Evolutionary conservation across 2,797 vertebrate genomes (phyloP).

Genomic region (Cryptoprocta ferox): DNA sequence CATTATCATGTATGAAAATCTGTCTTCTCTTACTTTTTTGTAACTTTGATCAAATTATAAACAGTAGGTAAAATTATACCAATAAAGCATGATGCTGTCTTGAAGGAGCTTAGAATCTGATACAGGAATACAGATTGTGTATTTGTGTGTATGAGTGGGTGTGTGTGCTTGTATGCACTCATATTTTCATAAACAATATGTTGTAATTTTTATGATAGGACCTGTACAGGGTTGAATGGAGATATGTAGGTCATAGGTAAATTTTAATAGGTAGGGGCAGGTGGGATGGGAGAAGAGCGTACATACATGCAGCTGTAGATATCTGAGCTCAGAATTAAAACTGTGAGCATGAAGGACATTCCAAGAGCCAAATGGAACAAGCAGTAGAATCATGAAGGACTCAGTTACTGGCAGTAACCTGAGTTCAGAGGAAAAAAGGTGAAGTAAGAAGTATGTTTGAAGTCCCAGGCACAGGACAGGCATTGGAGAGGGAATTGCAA

Average conservation of each 20-base stretch:
- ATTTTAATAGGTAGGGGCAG: not conserved
- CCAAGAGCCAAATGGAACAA: not conserved
- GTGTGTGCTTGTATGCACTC: too few species aligned
- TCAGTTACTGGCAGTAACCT: not conserved
- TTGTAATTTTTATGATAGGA: not conserved
- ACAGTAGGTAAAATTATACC: too few species aligned
- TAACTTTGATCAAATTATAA: not conserved
- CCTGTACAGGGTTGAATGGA: not conserved
- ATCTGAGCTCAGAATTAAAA: not conserved
- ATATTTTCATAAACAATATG: not conserved
- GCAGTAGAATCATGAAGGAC: not conserved
- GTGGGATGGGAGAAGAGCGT: not conserved
- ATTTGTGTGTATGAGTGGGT: too few species aligned
- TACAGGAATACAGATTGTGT: fast-evolving
- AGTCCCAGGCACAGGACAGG: not conserved
- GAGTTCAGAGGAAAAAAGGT: not conserved
- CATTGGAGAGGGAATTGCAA: not conserved
- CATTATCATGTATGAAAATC: not conserved
- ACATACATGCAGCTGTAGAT: not conserved
- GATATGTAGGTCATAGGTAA: not conserved
- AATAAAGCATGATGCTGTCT: not conserved
- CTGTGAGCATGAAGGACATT: not conserved
- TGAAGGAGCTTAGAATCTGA: too few species aligned
- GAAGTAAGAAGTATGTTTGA: too few species aligned
- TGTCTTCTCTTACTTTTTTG: not conserved